Conservation (phyloP, 92 coral and sea anemone species). For the Epizoanthus stellaris region DNA sequence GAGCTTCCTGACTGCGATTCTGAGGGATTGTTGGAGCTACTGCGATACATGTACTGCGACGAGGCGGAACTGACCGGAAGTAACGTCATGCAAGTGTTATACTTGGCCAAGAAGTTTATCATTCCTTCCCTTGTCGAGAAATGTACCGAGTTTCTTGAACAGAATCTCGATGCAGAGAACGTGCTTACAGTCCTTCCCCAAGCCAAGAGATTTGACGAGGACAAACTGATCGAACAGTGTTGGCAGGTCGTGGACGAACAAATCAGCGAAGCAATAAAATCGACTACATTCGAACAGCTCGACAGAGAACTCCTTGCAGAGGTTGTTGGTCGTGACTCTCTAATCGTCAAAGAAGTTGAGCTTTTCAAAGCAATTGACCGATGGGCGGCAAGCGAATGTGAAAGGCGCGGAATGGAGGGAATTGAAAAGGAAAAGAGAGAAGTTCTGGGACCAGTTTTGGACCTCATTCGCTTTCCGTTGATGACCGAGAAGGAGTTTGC, state of each 20-base stretch:
- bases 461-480: no score
- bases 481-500: no score
- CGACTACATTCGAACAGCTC: not conserved
- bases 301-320: not conserved
- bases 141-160: no score
- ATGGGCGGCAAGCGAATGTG: not conserved
- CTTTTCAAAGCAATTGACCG: not conserved
- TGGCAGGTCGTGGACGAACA: not conserved
- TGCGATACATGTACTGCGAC: no score
- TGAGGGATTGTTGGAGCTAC: no score
- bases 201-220: not conserved
- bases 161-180: not conserved
- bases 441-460: no score
- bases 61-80: no score
- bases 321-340: not conserved
- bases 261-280: not conserved
- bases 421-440: not conserved
- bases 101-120: no score
- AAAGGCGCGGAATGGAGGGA: not conserved
- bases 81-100: no score
- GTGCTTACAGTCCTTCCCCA: not conserved
- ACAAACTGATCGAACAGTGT: not conserved
- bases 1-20: no score
- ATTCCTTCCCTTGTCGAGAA: no score
- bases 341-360: not conserved